Percentiles rank a stretch among this genome's conserved stretches.
These are phyloP conservation scores for Tautogolabrus adspersus DNA, from an alignment of 2,113 vertebrate genomes.

Conservation along the genomic window DNA sequence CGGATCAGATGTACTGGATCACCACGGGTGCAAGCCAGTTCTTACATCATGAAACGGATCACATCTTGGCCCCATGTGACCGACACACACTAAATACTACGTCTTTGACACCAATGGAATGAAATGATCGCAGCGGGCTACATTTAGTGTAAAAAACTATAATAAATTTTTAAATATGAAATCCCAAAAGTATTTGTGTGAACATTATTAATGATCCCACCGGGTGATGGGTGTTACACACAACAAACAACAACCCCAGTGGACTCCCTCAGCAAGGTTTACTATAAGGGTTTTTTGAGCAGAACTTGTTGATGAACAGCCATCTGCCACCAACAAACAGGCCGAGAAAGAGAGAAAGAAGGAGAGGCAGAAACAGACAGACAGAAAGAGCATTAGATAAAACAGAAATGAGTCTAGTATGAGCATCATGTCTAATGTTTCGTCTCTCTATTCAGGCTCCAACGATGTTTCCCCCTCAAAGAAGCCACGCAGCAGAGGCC, in stretches of 20 bases:
- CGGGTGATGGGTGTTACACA: not conserved
- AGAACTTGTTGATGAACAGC: not conserved
- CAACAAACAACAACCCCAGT: not conserved
- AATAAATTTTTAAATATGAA: not conserved
- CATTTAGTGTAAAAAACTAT: not conserved
- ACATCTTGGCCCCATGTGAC: not conserved
- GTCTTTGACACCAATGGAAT: not conserved
- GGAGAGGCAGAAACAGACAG: not conserved
- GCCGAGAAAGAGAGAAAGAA: not conserved
- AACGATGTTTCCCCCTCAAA: constrained; percentile 75
- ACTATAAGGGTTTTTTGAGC: too few species aligned
- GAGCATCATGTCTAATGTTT: not conserved
- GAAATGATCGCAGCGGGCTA: not conserved
- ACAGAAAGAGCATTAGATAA: not conserved
- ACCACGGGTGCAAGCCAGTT: not conserved
- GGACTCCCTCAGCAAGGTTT: not conserved
- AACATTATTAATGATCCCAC: not conserved
- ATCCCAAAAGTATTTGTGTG: not conserved
- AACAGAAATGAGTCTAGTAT: not conserved
- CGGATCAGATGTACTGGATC: constrained; percentile 20
- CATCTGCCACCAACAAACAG: not conserved
- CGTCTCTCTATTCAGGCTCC: constrained; percentile 73
- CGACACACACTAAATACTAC: not conserved
- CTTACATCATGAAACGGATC: not conserved
- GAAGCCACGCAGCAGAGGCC: constrained; percentile 85